Percentiles rank a stretch among this genome's conserved stretches.
These are phyloP conservation scores for Sibirionetta formosa DNA, from an alignment of 2,797 vertebrate genomes.

Conservation along the genomic window DNA sequence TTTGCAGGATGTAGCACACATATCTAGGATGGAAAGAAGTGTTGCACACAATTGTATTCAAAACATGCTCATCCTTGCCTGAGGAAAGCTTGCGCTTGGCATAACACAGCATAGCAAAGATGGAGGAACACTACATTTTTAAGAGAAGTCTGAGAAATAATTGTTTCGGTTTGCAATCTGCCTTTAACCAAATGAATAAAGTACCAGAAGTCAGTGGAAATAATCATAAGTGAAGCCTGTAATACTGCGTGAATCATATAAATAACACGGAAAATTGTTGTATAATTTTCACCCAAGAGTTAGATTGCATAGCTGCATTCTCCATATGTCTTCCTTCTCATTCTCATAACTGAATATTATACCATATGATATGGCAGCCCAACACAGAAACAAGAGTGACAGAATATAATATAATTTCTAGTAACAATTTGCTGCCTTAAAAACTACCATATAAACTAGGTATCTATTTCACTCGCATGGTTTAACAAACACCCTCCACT, in stretches of 20 bases:
- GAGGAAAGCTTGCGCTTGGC: background rate
- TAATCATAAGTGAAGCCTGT: background rate
- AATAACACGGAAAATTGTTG: background rate
- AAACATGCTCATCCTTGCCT: background rate
- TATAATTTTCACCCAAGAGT: background rate
- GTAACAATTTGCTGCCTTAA: background rate
- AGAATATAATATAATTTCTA: background rate
- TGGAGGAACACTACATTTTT: background rate
- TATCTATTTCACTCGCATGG: background rate
- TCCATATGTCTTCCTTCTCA: background rate
- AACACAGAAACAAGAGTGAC: background rate
- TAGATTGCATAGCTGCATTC: background rate
- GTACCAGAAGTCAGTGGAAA: background rate
- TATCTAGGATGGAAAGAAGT: background rate
- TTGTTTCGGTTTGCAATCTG: background rate
- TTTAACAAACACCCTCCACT: background rate
- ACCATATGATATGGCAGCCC: background rate
- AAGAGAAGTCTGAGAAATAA: background rate
- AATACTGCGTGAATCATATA: background rate
- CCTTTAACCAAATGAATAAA: background rate
- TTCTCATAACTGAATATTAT: background rate
- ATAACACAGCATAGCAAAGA: background rate
- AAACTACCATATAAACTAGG: background rate
- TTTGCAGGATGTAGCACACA: background rate
- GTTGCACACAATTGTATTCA: background rate